Base-by-base conservation (phyloP, 2,797 vertebrate genomes). In the Neostethus bicornis region DNA sequence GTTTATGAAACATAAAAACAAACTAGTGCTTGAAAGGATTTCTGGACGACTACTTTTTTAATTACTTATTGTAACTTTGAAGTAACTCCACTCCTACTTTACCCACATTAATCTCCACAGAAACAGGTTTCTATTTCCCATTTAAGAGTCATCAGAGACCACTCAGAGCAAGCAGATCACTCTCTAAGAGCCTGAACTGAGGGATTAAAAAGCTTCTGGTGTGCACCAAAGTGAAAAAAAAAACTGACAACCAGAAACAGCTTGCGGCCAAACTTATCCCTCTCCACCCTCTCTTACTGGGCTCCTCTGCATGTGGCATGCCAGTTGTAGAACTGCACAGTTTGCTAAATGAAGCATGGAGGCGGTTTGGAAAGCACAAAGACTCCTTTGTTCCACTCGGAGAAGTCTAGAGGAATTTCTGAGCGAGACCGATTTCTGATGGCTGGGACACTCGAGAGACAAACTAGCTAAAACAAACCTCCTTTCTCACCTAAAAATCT, bases 301-400 rank as follows among this genome's bases (percentile, higher is more conserved):
- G 19, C 41, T 47, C 26, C 34, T n/a, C 20, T 35, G 49, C 54
- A 61, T 57, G 44, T 46, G 43, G 52, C 26, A 14, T 56, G 66
- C 57, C 61, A 61, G 53, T 60, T 43, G 37, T 64, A 68, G 48
- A 65, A 59, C 31, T 55, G 44, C 16, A 50, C 61, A 64, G 46
- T 73, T 63, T 47, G 56, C 55, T 61, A 51, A 70, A 64, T n/a
- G 26, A 49, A 70, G 63, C 12, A 8, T 35, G 55, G 21, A 38
- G 28, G 67, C 28, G 34, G 38, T 25, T 53, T 51, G 26, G n/a
- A 60, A 44, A 48, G 56, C 34, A 83, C 79, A 85, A 83, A 81
- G 77, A 39, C 39, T 17, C 52, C 54, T 78, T 83, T 85, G 83
- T 85, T 77, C 64, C 46, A 54, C 41, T 29, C 5, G 21, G n/a